Percentiles rank a stretch among this genome's conserved stretches.
Evolutionary conservation across 1,140 invertebrate species (phyloP).

Genomic region (Armadillidium nasatum): DNA sequence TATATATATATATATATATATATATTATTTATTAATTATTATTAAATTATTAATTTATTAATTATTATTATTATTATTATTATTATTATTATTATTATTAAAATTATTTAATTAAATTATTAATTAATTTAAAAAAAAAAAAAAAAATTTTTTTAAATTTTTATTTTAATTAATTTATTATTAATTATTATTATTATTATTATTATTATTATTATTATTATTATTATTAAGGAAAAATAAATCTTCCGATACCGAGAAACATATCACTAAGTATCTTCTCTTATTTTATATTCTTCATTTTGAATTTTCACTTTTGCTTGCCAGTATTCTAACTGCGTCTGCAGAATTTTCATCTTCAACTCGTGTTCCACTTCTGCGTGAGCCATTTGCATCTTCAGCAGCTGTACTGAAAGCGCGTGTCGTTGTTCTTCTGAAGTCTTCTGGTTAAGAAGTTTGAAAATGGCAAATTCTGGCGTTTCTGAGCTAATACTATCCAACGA

Average conservation of each 20-base stretch:
- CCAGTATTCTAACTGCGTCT: constrained; percentile 34
- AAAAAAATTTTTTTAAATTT: too few species aligned
- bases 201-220: too few species aligned
- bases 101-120: too few species aligned
- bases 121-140: too few species aligned
- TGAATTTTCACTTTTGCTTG: constrained; percentile 29
- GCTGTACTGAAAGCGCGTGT: constrained; percentile 30
- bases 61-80: background rate
- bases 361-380: constrained; percentile 34
- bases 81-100: too few species aligned
- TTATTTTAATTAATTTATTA: too few species aligned
- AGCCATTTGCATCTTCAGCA: constrained; percentile 33
- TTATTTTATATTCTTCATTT: background rate
- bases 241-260: too few species aligned
- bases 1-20: constrained; percentile 15
- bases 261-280: too few species aligned
- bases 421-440: constrained; percentile 29
- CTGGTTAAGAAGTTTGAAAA: background rate
- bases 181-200: too few species aligned
- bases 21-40: background rate
- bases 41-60: too few species aligned
- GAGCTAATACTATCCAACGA: constrained; percentile 21
- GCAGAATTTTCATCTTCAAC: constrained; percentile 31
- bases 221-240: too few species aligned
- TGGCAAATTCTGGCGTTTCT: constrained; percentile 1